Percentiles rank a stretch among this genome's conserved stretches.
phyloP scores from a whole-genome alignment of 2,888 invertebrate genomes.

The Leucophenga montana region DNA sequence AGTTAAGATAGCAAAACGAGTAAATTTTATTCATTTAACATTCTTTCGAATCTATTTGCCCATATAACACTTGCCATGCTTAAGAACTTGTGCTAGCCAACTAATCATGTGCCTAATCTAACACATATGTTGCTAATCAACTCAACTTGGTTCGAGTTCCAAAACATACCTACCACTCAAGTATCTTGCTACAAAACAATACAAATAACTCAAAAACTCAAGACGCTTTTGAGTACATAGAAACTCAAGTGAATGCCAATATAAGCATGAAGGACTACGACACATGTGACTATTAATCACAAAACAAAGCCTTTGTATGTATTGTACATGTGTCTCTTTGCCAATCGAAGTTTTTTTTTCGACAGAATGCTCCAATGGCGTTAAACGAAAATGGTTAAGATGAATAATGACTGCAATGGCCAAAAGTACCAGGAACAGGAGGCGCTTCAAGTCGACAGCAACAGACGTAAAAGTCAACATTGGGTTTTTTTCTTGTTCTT shows the following conservation, averaged over 20 bases:
- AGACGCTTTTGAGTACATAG: not conserved
- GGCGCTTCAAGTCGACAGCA: not conserved
- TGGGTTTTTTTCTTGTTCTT: not conserved
- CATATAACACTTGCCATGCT: too few species aligned
- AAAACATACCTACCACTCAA: not conserved
- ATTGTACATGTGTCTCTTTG: not conserved
- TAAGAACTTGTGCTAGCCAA: too few species aligned
- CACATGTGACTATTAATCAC: conserved; percentile 20
- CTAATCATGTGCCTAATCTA: not conserved
- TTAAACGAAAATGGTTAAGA: conserved; percentile 61
- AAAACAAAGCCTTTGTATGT: not conserved
- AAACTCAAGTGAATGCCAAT: too few species aligned
- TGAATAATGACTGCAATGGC: conserved; percentile 66
- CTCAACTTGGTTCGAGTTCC: conserved; percentile 2
- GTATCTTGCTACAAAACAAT: not conserved
- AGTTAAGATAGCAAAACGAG: too few species aligned
- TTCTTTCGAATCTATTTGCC: too few species aligned
- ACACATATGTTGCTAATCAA: conserved; percentile 17
- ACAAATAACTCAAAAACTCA: not conserved
- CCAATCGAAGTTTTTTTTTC: conserved; percentile 12
- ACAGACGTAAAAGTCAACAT: conserved; percentile 18
- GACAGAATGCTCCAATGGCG: conserved; percentile 24
- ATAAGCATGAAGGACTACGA: not conserved
- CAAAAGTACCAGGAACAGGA: conserved; percentile 45
- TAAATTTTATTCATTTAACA: too few species aligned